Evolutionary conservation across 2,113 vertebrate genomes (phyloP), one percentile per base, ranked within the genome.

Genomic region (Chitala chitala): DNA sequence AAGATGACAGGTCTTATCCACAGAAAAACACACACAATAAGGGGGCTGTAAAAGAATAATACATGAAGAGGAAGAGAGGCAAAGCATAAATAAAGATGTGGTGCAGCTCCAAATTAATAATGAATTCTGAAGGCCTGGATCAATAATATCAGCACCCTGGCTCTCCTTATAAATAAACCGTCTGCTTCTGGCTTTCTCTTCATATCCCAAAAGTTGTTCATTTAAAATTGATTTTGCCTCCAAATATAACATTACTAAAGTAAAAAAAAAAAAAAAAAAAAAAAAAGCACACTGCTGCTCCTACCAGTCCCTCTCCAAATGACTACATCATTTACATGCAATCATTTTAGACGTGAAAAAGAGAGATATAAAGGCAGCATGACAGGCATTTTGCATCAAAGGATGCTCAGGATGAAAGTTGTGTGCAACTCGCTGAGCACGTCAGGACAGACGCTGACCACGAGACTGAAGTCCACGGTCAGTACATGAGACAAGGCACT

Each of bases 1-100:
- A 75, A 78, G 86, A 87, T 86, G 91, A 91, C 92, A 90, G 90
- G 80, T 80, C 81, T 82, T 89, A 92, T 89, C 92, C 86, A 84
- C 85, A 80, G 84, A 86, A 80, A 90, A 92, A 90, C 81, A 81
- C 84, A 76, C 85, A 81, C 70, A 66, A 89, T 89, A 89, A 89
- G 87, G 86, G 83, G 77, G 88, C 87, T 80, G 86, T 88, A 82
- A 88, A 81, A 85, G 83, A 87, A 86, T 89, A 84, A 89, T 84
- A 80, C 77, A 86, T 75, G 68, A 80, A 80, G 87, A 66, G 56
- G 69, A 33, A 69, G 66, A 65, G 55, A 81, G 59, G 76, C 77
- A 78, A 78, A 76, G 82, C 87, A 90, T 90, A 89, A 90, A 91
- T 91, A 90, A 90, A 90, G 88, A 90, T 89, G 86, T 72, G 5